Conservation (phyloP, 2,113 vertebrate genomes). For the Cisticola juncidis region DNA sequence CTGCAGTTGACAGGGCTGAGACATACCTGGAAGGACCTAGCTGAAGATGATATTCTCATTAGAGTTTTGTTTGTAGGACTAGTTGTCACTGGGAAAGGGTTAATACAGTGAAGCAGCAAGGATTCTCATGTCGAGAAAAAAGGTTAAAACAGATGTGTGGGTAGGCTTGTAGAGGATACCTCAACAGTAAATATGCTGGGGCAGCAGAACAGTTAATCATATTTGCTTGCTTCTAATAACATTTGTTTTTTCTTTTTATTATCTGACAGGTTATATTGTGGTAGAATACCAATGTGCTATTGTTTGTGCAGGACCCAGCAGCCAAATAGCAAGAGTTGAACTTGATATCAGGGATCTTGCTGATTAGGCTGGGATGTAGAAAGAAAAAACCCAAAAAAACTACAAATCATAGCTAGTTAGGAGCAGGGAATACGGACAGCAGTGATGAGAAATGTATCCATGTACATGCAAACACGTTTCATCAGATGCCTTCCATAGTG, state of each 20-base stretch:
- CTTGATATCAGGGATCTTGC: neutral
- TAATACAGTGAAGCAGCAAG: neutral
- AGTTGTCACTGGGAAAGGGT: neutral
- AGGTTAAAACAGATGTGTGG: neutral
- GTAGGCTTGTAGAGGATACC: neutral
- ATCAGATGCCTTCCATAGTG: neutral
- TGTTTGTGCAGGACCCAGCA: neutral
- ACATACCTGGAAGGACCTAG: neutral
- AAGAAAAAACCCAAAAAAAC: neutral
- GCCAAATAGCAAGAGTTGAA: neutral
- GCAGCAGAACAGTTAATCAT: neutral
- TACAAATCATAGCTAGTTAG: neutral
- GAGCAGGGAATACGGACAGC: neutral
- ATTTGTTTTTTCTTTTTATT: neutral
- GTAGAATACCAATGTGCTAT: neutral
- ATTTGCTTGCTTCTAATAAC: neutral
- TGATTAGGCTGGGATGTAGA: neutral
- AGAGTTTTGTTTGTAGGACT: neutral
- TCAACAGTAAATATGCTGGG: neutral
- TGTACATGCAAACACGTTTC: accelerated
- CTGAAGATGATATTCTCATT: neutral
- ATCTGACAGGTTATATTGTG: neutral
- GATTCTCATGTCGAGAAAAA: neutral
- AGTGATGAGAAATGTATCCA: neutral
- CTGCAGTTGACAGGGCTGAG: neutral